Evolutionary conservation across 2,888 invertebrate genomes (phyloP).

Genomic region (Scrobipalpa costella): DNA sequence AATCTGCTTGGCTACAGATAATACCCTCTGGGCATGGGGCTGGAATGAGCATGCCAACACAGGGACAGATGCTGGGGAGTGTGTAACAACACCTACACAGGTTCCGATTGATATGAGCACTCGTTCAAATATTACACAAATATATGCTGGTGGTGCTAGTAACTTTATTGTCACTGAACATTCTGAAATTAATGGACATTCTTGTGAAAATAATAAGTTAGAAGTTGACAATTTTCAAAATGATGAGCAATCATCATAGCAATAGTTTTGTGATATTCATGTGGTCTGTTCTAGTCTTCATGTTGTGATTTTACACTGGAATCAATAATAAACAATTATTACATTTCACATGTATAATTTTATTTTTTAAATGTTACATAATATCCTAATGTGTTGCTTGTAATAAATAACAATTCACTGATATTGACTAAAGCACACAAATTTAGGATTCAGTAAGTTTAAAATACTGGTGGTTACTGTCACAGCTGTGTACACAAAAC

Average conservation of each 20-base stretch:
- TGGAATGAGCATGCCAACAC: constrained; percentile 96
- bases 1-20: constrained; percentile 83
- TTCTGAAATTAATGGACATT: constrained; percentile 13
- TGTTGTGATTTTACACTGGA: constrained; percentile 14
- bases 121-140: constrained; percentile 48
- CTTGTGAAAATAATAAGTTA: neutral
- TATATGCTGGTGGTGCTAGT: constrained; percentile 72
- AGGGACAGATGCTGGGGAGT: constrained; percentile 78
- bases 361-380: constrained; percentile 36
- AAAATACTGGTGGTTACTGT: constrained; percentile 39
- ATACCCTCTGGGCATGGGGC: constrained; percentile 89
- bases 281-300: constrained; percentile 19
- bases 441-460: constrained; percentile 31
- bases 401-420: constrained; percentile 48
- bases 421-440: constrained; percentile 43
- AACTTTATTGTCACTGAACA: constrained; percentile 63
- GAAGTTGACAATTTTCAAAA: neutral
- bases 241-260: neutral
- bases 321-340: constrained; percentile 3
- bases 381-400: constrained; percentile 27
- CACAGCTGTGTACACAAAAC: constrained; percentile 4
- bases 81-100: constrained; percentile 56
- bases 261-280: constrained; percentile 12
- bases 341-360: constrained; percentile 32
- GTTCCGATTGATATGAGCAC: constrained; percentile 49